Conservation (phyloP, 64 coral and sea anemone genomes). For the Cladopsammia gracilis region DNA sequence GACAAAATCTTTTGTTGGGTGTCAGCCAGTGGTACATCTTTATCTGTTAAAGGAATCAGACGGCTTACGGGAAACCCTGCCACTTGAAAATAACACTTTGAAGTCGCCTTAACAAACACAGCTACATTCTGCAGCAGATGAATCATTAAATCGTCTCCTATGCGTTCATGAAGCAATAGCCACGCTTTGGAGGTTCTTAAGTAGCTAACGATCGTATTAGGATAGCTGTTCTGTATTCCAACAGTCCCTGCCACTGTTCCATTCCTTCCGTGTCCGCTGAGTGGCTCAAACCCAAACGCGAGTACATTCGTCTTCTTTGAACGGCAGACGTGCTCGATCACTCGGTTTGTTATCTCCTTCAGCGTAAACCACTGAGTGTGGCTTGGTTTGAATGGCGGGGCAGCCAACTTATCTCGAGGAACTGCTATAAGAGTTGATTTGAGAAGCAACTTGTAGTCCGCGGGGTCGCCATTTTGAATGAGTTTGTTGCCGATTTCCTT, state of each 20-base stretch:
- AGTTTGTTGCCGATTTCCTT: neutral
- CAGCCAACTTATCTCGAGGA: neutral
- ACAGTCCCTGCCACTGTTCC: conserved; percentile 51
- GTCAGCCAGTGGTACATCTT: neutral
- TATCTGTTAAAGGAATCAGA: neutral
- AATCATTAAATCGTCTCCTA: conserved; percentile 91
- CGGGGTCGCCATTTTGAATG: conserved; percentile 28
- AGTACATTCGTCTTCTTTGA: conserved; percentile 71
- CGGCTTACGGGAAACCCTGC: conserved; percentile 63
- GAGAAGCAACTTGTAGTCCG: conserved; percentile 51
- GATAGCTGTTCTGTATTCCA: conserved; percentile 68
- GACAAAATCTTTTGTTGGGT: neutral
- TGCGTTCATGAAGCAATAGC: conserved; percentile 78
- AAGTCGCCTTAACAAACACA: conserved; percentile 63
- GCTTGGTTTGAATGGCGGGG: conserved; percentile 38
- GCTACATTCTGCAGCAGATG: conserved; percentile 71
- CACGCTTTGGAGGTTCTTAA: conserved; percentile 61
- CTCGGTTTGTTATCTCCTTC: conserved; percentile 47
- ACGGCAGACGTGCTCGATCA: conserved; percentile 63
- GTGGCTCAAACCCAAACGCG: conserved; percentile 63
- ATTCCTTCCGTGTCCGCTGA: conserved; percentile 41
- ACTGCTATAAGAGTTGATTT: conserved; percentile 58
- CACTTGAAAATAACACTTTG: conserved; percentile 81
- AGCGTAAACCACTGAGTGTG: conserved; percentile 52
- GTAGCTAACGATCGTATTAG: conserved; percentile 63